These are phyloP conservation scores for Embiotoca jacksoni DNA, from an alignment of 2,113 vertebrate genomes.

Conservation along the genomic window DNA sequence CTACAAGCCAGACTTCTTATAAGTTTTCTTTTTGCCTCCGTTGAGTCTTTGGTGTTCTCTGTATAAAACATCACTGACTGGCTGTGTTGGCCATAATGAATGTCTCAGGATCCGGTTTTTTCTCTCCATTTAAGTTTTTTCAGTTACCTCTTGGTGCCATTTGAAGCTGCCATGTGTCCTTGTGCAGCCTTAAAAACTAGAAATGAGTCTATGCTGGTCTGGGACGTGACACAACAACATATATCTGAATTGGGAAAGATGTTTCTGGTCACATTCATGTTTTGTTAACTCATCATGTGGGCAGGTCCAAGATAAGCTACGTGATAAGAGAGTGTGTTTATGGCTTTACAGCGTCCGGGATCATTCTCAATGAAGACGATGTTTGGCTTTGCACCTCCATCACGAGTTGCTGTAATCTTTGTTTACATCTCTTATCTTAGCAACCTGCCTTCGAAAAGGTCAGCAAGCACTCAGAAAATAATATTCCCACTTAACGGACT, in stretches of 20 bases:
- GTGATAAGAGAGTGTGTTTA: not conserved
- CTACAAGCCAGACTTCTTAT: not conserved
- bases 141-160: not conserved
- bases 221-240: too few species aligned
- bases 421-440: conserved; percentile 41
- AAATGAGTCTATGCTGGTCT: not conserved
- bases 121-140: too few species aligned
- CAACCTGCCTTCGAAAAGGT: conserved; percentile 39
- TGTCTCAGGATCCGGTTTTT: too few species aligned
- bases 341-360: conserved; percentile 12
- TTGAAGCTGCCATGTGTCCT: not conserved
- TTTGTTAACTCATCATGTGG: conserved; percentile 18
- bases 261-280: conserved; percentile 14
- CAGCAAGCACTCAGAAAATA: conserved; percentile 54
- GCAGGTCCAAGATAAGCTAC: conserved; percentile 1
- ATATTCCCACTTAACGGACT: conserved; percentile 30
- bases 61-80: not conserved
- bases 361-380: conserved; percentile 5
- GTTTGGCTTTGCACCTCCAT: conserved; percentile 22
- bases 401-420: conserved; percentile 31
- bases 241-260: not conserved
- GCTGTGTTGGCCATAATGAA: not conserved
- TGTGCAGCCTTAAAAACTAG: conserved; percentile 2
- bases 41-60: conserved; percentile 1
- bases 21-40: not conserved